Evolutionary conservation across 2,888 invertebrate genomes (phyloP).

Genomic region (Cantharis rustica): DNA sequence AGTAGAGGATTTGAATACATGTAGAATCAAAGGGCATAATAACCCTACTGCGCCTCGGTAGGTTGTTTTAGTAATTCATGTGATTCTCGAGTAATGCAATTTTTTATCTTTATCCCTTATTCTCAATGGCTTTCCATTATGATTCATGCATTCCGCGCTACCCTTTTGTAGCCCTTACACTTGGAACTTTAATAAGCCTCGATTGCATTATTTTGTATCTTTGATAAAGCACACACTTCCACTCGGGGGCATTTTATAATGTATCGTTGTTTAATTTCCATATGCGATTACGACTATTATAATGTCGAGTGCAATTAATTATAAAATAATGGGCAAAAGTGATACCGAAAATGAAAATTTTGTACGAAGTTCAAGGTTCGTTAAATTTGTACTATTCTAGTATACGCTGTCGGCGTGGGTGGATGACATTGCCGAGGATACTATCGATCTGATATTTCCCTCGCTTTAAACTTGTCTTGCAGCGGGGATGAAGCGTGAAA

Average conservation of each 20-base stretch:
- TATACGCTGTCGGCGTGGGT: background rate
- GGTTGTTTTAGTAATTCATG: background rate
- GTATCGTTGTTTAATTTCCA: background rate
- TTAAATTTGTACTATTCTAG: background rate
- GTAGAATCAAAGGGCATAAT: background rate
- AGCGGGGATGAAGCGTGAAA: background rate
- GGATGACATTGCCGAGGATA: constrained; percentile 6
- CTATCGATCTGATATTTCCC: constrained; percentile 7
- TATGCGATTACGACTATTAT: background rate
- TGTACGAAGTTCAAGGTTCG: constrained; percentile 15
- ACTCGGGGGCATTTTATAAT: background rate
- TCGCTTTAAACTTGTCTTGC: background rate
- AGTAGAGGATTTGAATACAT: background rate
- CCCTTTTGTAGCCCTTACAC: background rate
- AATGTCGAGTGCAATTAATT: background rate
- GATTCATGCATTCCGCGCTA: background rate
- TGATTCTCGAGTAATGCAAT: background rate
- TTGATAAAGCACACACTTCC: background rate
- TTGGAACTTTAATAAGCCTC: background rate
- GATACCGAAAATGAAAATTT: constrained; percentile 3
- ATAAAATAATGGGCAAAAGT: background rate
- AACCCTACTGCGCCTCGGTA: background rate
- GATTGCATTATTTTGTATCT: background rate
- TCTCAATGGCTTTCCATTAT: background rate
- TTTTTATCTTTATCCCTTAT: background rate